Percentiles rank a stretch among this genome's conserved stretches.
phyloP scores from a whole-genome alignment of 2,113 vertebrate genomes.

The Dendropsophus ebraccatus region DNA sequence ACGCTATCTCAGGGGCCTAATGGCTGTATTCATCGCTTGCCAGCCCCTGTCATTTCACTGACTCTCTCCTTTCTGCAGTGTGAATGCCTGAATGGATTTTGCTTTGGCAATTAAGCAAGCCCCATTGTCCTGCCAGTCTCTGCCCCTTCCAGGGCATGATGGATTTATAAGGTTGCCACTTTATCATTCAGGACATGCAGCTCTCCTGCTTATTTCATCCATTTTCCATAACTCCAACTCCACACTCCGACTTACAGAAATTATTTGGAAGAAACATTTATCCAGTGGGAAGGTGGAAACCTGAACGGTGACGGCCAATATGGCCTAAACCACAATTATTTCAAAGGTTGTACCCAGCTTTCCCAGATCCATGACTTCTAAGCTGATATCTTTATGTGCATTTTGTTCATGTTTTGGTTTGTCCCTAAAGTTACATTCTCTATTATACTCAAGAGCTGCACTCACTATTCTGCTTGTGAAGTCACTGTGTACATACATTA shows the following conservation, averaged over 20 bases:
- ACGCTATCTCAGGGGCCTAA: constrained; percentile 49
- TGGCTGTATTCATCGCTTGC: constrained; percentile 58
- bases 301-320: background rate
- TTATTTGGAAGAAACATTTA: background rate
- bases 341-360: background rate
- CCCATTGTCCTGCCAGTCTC: constrained; percentile 50
- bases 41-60: constrained; percentile 40
- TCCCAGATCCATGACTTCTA: too few relatives aligned
- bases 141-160: constrained; percentile 11
- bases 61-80: constrained; percentile 33
- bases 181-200: constrained; percentile 6
- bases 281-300: background rate
- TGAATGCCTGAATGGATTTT: constrained; percentile 55
- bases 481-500: too few relatives aligned
- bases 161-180: constrained; percentile 48
- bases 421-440: too few relatives aligned
- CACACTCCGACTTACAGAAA: too few relatives aligned
- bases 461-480: too few relatives aligned
- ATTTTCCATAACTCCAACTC: background rate
- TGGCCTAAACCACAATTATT: background rate
- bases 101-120: constrained; percentile 46
- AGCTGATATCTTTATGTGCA: too few relatives aligned
- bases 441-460: too few relatives aligned
- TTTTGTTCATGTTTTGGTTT: too few relatives aligned
- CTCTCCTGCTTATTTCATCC: background rate